phyloP scores from a whole-genome alignment of 2,797 vertebrate genomes.

The Sebastes umbrosus region DNA sequence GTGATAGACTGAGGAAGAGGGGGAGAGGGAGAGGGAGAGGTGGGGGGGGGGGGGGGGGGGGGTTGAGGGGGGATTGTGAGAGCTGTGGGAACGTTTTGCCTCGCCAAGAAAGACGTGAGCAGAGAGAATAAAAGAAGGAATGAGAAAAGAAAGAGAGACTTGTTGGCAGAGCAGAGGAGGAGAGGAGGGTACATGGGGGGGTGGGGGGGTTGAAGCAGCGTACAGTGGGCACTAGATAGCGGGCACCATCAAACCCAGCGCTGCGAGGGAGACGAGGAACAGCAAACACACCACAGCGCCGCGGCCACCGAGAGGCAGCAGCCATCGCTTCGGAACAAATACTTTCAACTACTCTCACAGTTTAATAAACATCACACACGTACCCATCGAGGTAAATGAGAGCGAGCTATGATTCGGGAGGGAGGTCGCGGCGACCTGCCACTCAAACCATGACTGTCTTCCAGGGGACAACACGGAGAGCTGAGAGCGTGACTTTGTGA shows the following conservation, averaged over 20 bases:
- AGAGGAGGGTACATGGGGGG: constrained; percentile 21
- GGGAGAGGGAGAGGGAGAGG: neutral
- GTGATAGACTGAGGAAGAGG: constrained; percentile 25
- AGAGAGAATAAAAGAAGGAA: constrained; percentile 78
- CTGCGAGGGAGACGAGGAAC: constrained; percentile 36
- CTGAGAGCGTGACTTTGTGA: constrained; percentile 35
- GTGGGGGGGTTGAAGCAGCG: constrained; percentile 4
- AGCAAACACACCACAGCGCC: constrained; percentile 49
- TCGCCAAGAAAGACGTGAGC: constrained; percentile 80
- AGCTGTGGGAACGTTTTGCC: constrained; percentile 82
- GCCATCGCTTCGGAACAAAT: neutral
- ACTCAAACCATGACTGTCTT: neutral
- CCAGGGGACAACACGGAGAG: neutral
- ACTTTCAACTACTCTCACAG: constrained; percentile 1
- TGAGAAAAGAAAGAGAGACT: constrained; percentile 77
- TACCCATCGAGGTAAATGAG: neutral
- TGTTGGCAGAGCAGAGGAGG: constrained; percentile 76
- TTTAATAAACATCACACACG: constrained; percentile 6
- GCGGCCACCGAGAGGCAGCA: constrained; percentile 10
- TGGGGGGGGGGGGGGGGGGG: constrained; percentile 5
- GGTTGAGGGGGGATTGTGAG: constrained; percentile 56
- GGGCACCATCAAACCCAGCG: constrained; percentile 52
- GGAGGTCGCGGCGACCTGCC: constrained; percentile 1
- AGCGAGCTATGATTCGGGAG: neutral
- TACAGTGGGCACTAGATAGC: constrained; percentile 66